phyloP scores from a whole-genome alignment of 2,888 invertebrate species.

The Synanthedon tipuliformis region DNA sequence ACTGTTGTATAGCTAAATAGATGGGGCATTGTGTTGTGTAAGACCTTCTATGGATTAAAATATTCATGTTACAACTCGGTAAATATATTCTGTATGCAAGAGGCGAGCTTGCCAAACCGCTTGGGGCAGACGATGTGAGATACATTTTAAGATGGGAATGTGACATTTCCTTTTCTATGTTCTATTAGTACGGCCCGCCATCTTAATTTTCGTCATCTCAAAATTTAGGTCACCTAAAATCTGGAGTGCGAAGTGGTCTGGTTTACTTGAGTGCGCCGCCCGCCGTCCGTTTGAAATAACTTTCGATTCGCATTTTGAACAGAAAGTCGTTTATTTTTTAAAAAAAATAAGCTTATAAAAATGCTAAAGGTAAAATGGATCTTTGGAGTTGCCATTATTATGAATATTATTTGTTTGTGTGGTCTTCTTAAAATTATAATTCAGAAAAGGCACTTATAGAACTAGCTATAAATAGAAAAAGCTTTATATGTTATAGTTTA shows the following conservation, averaged over 20 bases:
- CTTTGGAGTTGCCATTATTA: too few relatives aligned
- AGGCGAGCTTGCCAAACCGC: slow-evolving; percentile 5
- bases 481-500: too few relatives aligned
- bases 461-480: too few relatives aligned
- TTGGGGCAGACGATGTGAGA: slow-evolving; percentile 5
- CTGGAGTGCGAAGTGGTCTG: neutral
- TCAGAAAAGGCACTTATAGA: too few relatives aligned
- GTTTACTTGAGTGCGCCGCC: neutral
- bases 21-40: slow-evolving; percentile 1
- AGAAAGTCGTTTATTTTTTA: too few relatives aligned
- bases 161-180: neutral
- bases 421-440: too few relatives aligned
- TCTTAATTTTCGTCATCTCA: neutral
- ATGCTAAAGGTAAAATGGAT: too few relatives aligned
- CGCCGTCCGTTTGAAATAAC: too few relatives aligned
- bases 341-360: too few relatives aligned
- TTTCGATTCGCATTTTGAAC: too few relatives aligned
- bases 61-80: slow-evolving; percentile 16
- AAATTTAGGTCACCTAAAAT: neutral
- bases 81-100: slow-evolving; percentile 21
- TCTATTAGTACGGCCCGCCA: neutral
- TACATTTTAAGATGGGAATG: slow-evolving; percentile 10
- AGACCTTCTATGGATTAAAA: slow-evolving; percentile 13
- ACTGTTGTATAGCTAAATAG: neutral
- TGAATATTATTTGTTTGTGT: too few relatives aligned